Conservation (phyloP, 2,888 invertebrate genomes). For the Cosmorhoe ocellata region DNA sequence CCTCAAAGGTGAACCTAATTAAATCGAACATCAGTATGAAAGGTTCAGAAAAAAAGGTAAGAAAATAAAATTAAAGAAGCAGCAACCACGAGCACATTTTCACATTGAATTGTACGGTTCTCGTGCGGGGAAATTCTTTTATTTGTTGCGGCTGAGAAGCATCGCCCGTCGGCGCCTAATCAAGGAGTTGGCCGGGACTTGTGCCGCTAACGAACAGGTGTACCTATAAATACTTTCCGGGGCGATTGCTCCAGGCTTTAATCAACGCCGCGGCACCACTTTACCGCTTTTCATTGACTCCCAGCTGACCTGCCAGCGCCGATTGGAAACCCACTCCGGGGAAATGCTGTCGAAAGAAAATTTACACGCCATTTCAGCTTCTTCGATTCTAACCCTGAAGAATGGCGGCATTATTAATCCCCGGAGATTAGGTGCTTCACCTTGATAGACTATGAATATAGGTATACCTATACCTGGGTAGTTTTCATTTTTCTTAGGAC, state of each 20-base stretch:
- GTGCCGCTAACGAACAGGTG: constrained; percentile 81
- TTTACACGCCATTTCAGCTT: constrained; percentile 61
- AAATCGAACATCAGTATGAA: constrained; percentile 1
- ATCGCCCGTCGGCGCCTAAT: constrained; percentile 80
- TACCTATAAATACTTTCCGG: constrained; percentile 81
- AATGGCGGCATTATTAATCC: constrained; percentile 45
- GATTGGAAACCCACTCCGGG: constrained; percentile 76
- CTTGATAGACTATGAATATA: too few species aligned
- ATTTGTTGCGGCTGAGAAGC: constrained; percentile 74
- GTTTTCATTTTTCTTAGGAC: constrained; percentile 53
- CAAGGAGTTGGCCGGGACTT: constrained; percentile 79
- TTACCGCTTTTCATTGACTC: constrained; percentile 81
- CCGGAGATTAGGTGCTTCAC: constrained; percentile 19
- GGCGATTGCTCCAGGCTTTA: constrained; percentile 81
- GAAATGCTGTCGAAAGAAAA: constrained; percentile 65
- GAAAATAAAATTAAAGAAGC: constrained; percentile 30
- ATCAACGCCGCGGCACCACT: constrained; percentile 78
- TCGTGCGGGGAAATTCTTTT: constrained; percentile 69
- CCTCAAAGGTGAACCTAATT: neutral
- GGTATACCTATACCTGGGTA: constrained; percentile 7
- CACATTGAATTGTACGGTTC: constrained; percentile 61
- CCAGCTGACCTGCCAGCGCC: constrained; percentile 71
- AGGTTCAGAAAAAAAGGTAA: constrained; percentile 18
- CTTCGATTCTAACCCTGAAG: constrained; percentile 43
- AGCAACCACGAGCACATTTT: constrained; percentile 33